These are phyloP conservation scores for Drosophila kanekoi DNA, from an alignment of 2,888 invertebrate genomes.

Conservation along the genomic window DNA sequence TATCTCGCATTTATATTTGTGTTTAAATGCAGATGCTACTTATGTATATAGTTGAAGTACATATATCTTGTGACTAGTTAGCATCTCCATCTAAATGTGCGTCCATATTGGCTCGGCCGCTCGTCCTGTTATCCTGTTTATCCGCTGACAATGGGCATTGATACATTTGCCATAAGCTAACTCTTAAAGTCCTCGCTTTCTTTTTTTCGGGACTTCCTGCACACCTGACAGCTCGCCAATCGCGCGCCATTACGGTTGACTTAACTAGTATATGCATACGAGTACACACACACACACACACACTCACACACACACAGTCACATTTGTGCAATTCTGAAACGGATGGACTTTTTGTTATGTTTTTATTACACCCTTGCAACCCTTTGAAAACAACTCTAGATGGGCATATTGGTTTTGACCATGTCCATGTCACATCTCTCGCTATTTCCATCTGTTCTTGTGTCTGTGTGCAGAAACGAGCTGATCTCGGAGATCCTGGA, in stretches of 20 bases:
- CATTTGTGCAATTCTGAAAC: conserved; percentile 4
- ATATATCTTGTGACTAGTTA: too few species aligned
- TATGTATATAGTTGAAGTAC: too few species aligned
- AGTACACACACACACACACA: background rate
- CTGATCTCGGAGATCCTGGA: too few species aligned
- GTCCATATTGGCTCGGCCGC: background rate
- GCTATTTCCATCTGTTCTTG: too few species aligned
- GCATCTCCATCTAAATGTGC: background rate
- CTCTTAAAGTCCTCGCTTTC: conserved; percentile 22
- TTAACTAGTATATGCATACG: conserved; percentile 41
- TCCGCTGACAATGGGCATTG: conserved; percentile 6
- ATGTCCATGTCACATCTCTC: too few species aligned
- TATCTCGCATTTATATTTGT: conserved; percentile 27
- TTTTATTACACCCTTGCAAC: conserved; percentile 3
- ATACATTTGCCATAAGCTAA: conserved; percentile 11
- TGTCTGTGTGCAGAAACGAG: too few species aligned
- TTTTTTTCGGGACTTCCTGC: conserved; percentile 49
- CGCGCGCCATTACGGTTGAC: conserved; percentile 63
- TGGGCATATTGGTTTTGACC: too few species aligned
- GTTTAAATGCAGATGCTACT: background rate
- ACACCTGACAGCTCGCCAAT: conserved; percentile 50
- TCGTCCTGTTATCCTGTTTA: background rate
- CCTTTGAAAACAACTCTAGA: too few species aligned
- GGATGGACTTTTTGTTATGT: conserved; percentile 20
- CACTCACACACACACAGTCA: background rate